phyloP scores from a whole-genome alignment of 2,888 invertebrate genomes.

The Phytoseiulus persimilis region DNA sequence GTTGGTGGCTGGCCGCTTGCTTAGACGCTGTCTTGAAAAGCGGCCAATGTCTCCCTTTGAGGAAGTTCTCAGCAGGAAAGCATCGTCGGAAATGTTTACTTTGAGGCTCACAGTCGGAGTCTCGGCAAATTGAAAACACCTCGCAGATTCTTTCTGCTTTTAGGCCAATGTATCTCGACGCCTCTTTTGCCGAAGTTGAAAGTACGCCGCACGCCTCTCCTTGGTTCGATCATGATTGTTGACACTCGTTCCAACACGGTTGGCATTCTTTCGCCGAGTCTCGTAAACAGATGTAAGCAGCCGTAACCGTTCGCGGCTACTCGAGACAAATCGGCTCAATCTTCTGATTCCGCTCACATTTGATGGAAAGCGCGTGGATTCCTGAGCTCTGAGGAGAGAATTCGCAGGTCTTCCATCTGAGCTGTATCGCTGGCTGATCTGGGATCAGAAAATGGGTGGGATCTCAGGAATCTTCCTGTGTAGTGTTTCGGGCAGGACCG shows the following conservation, averaged over 20 bases:
- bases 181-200: background rate
- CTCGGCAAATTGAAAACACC: background rate
- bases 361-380: no score
- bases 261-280: background rate
- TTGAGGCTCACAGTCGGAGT: slow-evolving; percentile 20
- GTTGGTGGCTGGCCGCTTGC: background rate
- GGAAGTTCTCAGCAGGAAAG: background rate
- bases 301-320: background rate
- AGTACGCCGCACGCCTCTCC: background rate
- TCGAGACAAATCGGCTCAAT: background rate
- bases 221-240: background rate
- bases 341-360: no score
- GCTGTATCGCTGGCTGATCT: no score
- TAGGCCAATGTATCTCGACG: background rate
- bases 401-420: no score
- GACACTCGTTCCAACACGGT: background rate
- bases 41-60: slow-evolving; percentile 5
- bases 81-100: slow-evolving; percentile 36
- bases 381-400: no score
- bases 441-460: no score
- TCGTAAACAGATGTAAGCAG: background rate
- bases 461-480: no score
- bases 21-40: background rate
- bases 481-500: background rate
- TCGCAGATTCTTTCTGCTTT: background rate